These are phyloP conservation scores for Lypha dubia DNA, from an alignment of 2,888 invertebrate species.

Conservation along the genomic window DNA sequence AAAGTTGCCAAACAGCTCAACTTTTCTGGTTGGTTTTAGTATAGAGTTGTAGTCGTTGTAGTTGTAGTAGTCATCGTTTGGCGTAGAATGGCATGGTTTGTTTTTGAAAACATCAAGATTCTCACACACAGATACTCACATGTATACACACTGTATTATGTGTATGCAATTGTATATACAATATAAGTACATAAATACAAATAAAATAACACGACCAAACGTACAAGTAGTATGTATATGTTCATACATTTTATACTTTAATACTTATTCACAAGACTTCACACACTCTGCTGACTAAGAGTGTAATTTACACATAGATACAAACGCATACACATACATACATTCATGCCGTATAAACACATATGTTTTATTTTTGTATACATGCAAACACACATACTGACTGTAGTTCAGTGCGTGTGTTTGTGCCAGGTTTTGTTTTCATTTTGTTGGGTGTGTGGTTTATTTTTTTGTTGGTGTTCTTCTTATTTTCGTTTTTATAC, in stretches of 20 bases:
- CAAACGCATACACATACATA: conserved; percentile 34
- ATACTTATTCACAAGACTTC: conserved; percentile 54
- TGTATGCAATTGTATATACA: conserved; percentile 20
- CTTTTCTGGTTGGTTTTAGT: conserved; percentile 71
- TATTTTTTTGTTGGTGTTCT: conserved; percentile 22
- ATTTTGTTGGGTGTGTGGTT: conserved; percentile 40
- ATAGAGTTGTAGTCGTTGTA: conserved; percentile 50
- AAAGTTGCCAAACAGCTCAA: conserved; percentile 81
- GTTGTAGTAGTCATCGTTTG: conserved; percentile 64
- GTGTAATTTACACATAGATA: conserved; percentile 67
- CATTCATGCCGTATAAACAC: conserved; percentile 21
- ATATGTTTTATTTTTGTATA: conserved; percentile 34
- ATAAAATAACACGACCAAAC: conserved; percentile 41
- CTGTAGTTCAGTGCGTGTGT: neutral
- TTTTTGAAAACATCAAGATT: conserved; percentile 64
- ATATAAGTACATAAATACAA: neutral
- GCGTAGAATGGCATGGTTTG: conserved; percentile 66
- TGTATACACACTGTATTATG: neutral
- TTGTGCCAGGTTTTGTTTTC: conserved; percentile 48
- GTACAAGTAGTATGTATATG: conserved; percentile 24
- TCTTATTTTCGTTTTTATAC: conserved; percentile 52
- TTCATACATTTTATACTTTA: conserved; percentile 57
- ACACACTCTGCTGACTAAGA: conserved; percentile 47
- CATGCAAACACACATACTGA: conserved; percentile 29
- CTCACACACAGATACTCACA: conserved; percentile 43